Evolutionary conservation across 2,888 invertebrate genomes (phyloP).

Genomic region (Strigamia transsilvanica): DNA sequence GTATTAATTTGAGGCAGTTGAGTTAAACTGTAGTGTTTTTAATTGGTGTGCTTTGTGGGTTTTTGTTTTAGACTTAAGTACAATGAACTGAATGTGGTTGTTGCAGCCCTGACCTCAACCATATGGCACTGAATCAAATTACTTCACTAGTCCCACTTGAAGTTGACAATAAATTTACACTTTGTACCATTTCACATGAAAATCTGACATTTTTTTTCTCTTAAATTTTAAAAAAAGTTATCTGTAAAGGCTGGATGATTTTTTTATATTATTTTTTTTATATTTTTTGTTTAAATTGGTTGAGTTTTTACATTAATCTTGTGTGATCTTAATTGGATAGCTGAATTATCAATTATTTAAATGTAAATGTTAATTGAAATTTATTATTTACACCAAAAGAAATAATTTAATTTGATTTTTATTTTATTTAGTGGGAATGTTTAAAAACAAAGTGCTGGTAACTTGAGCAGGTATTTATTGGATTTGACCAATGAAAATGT

Average conservation of each 20-base stretch:
- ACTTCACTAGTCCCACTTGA: constrained; percentile 28
- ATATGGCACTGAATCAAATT: constrained; percentile 45
- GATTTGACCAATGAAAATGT: constrained; percentile 12
- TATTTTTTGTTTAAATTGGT: no score
- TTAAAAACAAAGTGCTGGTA: no score
- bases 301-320: no score
- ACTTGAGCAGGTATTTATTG: background rate
- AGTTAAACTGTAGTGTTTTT: background rate
- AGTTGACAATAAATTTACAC: constrained; percentile 48
- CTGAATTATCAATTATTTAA: no score
- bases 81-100: constrained; percentile 47
- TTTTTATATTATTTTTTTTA: background rate
- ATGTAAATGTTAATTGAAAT: no score
- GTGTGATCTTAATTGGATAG: no score
- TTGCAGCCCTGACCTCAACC: constrained; percentile 44
- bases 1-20: background rate
- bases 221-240: background rate
- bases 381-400: no score
- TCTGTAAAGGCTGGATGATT: background rate
- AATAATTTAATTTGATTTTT: no score
- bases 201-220: background rate
- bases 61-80: constrained; percentile 14
- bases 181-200: constrained; percentile 18
- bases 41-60: constrained; percentile 10
- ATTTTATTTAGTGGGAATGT: no score